Evolutionary conservation across 2,888 invertebrate species (phyloP), one percentile per base, ranked within the genome.

Genomic region (Diplazon laetatorius): DNA sequence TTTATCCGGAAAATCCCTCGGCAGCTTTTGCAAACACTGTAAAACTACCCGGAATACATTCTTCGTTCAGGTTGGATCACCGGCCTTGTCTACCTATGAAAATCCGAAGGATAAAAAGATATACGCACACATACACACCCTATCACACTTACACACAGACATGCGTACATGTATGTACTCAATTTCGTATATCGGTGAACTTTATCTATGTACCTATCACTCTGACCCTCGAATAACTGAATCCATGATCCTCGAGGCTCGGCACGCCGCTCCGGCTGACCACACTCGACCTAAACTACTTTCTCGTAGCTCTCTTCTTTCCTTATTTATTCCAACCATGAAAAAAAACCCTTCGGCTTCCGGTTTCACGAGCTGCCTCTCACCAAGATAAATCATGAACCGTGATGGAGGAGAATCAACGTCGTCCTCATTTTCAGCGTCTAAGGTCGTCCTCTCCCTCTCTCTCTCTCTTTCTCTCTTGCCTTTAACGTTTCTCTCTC

Each of bases 111-210:
- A 0, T 12, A 16, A 6, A 48, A 60, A 52, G 52, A 35, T n/a
- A n/a, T n/a, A n/a, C n/a, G n/a, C n/a, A n/a, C n/a, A n/a, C n/a
- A n/a, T n/a, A n/a, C n/a, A n/a, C n/a, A n/a, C n/a, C n/a, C n/a
- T n/a, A n/a, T n/a, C n/a, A n/a, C n/a, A n/a, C n/a, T n/a, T n/a
- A n/a, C n/a, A n/a, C n/a, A n/a, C n/a, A n/a, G n/a, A n/a, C n/a
- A n/a, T n/a, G n/a, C n/a, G n/a, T n/a, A n/a, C 63, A n/a, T 44
- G 20, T 72, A 77, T 60, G 22, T 30, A 80, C 68, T 77, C 52
- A 69, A 74, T 77, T 76, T 72, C 68, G 74, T 76, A 66, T 62
- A 76, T 72, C 71, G 66, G 52, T 46, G 52, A 35, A 66, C 46
- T 66, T 76, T 72, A 66, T 72, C 20, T 52, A 30, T 37, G 44